Conservation (phyloP, 2,888 invertebrate species). For the Chloromyia formosa region DNA sequence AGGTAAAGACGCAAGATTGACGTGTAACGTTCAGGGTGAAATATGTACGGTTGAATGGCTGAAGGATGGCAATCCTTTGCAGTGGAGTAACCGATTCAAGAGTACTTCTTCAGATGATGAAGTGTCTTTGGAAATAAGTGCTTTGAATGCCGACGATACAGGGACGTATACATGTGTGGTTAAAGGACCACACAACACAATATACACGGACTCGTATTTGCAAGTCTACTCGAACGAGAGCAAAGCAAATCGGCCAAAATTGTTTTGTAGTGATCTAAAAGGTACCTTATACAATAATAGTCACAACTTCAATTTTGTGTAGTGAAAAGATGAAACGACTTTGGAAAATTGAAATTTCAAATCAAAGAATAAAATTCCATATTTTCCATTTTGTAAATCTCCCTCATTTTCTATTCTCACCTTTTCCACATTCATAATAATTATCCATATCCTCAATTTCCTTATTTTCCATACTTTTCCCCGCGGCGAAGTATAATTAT, state of each 20-base stretch:
- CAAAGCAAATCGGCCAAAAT: conserved; percentile 54
- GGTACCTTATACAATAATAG: conserved; percentile 57
- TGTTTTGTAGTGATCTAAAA: conserved; percentile 58
- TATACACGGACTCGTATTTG: conserved; percentile 73
- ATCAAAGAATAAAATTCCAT: too few relatives aligned
- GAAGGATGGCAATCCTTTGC: conserved; percentile 71
- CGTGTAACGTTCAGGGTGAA: conserved; percentile 78
- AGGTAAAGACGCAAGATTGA: conserved; percentile 78
- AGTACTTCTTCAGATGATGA: conserved; percentile 68
- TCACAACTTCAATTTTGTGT: neutral
- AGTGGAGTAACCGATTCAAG: conserved; percentile 66
- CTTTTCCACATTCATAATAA: too few relatives aligned
- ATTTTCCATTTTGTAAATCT: too few relatives aligned
- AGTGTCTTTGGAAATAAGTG: conserved; percentile 77
- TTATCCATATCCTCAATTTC: too few relatives aligned
- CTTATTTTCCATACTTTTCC: too few relatives aligned
- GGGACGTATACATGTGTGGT: conserved; percentile 83
- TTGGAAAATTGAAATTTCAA: too few relatives aligned
- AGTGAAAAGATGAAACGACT: neutral
- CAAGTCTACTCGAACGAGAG: conserved; percentile 69
- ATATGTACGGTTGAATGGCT: conserved; percentile 79
- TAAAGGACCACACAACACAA: conserved; percentile 75
- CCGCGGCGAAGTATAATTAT: too few relatives aligned
- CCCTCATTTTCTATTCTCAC: too few relatives aligned
- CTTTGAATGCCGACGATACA: conserved; percentile 73